Percentiles rank a stretch among this genome's conserved stretches.
These are phyloP conservation scores for Phoeniculus purpureus DNA, from an alignment of 2,797 vertebrate species.

Conservation along the genomic window DNA sequence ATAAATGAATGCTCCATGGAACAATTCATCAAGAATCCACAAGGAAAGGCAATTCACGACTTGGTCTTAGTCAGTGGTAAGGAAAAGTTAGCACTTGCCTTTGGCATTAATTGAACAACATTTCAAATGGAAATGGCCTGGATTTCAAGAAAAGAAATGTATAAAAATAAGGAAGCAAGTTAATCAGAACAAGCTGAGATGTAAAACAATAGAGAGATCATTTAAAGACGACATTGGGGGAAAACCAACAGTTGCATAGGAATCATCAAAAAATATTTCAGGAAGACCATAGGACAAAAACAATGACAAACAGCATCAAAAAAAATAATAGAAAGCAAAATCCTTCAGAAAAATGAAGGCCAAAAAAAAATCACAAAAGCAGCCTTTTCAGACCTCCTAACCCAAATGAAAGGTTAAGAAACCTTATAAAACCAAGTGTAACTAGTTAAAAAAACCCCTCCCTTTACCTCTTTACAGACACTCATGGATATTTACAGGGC, in stretches of 20 bases:
- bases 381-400: neutral
- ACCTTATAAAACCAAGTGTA: neutral
- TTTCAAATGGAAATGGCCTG: neutral
- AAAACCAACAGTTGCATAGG: neutral
- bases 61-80: neutral
- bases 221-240: neutral
- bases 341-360: neutral
- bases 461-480: neutral
- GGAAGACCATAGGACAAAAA: neutral
- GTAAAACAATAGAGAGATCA: neutral
- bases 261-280: neutral
- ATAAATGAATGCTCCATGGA: neutral
- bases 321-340: neutral
- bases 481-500: neutral
- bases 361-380: neutral
- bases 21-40: neutral
- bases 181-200: neutral
- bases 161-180: neutral
- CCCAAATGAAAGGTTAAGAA: neutral
- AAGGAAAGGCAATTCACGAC: neutral
- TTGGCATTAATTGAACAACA: neutral
- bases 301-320: neutral
- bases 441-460: neutral
- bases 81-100: neutral
- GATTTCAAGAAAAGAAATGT: neutral